phyloP scores from a whole-genome alignment of 2,888 invertebrate species.

The Mimachlamys varia region DNA sequence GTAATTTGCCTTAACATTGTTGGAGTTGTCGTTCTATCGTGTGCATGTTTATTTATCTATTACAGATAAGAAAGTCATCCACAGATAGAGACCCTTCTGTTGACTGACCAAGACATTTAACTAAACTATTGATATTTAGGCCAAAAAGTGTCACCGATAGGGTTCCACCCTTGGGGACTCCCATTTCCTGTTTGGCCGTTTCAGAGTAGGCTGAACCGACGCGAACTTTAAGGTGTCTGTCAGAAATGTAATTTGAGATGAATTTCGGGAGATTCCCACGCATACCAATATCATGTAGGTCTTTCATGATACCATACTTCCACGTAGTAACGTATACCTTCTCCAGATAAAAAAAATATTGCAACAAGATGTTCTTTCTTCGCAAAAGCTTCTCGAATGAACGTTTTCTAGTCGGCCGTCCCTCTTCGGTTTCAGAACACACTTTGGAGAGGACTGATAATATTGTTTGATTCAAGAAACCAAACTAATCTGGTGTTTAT shows the following conservation, averaged over 20 bases:
- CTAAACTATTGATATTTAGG: neutral
- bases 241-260: neutral
- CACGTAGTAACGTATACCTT: conserved; percentile 48
- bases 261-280: neutral
- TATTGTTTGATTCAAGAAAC: conserved; percentile 56
- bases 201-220: neutral
- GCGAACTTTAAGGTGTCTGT: neutral
- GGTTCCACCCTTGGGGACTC: too few species aligned
- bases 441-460: conserved; percentile 54
- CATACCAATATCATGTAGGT: conserved; percentile 45
- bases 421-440: conserved; percentile 54
- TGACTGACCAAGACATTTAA: neutral
- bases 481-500: conserved; percentile 2
- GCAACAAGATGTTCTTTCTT: too few species aligned
- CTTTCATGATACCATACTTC: conserved; percentile 52
- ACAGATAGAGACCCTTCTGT: too few species aligned
- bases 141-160: neutral
- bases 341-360: too few species aligned
- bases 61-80: too few species aligned
- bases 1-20: too few species aligned
- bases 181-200: too few species aligned
- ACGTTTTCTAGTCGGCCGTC: conserved; percentile 55
- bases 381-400: too few species aligned
- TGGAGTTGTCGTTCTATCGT: too few species aligned
- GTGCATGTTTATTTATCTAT: too few species aligned